Conservation (phyloP, 2,888 invertebrate genomes). For the Diplazon laetatorius region DNA sequence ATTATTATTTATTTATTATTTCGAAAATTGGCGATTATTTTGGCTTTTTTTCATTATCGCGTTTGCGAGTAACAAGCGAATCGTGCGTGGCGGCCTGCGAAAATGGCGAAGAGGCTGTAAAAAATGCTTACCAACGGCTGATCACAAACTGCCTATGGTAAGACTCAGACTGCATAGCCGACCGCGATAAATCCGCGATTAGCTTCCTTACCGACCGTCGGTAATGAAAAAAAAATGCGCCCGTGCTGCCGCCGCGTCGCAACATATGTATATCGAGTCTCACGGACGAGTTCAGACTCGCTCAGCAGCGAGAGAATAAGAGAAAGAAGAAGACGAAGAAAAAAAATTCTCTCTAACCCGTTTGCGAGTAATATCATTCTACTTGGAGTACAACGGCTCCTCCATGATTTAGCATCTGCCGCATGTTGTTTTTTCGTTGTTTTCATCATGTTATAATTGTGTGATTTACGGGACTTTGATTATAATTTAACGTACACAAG, state of each 20-base stretch:
- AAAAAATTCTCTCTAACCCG: constrained; percentile 57
- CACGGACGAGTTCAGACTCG: constrained; percentile 30
- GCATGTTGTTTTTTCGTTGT: too few species aligned
- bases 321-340: constrained; percentile 23
- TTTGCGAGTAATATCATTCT: constrained; percentile 54
- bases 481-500: constrained; percentile 11
- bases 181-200: not conserved
- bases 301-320: not conserved
- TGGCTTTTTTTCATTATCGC: too few species aligned
- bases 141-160: not conserved
- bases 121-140: constrained; percentile 30
- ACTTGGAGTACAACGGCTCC: constrained; percentile 58
- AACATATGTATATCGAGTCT: constrained; percentile 2
- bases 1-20: not conserved
- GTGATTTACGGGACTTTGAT: constrained; percentile 40
- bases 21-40: not conserved
- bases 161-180: not conserved
- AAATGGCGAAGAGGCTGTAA: too few species aligned
- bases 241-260: not conserved
- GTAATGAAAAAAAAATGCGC: constrained; percentile 10
- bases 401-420: constrained; percentile 69
- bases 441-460: constrained; percentile 67
- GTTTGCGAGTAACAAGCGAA: too few species aligned
- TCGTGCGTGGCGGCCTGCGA: too few species aligned
- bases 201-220: constrained; percentile 40